A percentile compares a stretch with the other conserved stretches of the same genome.
Conservation (phyloP, 2,113 vertebrate species). For the Myiozetetes cayanensis region DNA sequence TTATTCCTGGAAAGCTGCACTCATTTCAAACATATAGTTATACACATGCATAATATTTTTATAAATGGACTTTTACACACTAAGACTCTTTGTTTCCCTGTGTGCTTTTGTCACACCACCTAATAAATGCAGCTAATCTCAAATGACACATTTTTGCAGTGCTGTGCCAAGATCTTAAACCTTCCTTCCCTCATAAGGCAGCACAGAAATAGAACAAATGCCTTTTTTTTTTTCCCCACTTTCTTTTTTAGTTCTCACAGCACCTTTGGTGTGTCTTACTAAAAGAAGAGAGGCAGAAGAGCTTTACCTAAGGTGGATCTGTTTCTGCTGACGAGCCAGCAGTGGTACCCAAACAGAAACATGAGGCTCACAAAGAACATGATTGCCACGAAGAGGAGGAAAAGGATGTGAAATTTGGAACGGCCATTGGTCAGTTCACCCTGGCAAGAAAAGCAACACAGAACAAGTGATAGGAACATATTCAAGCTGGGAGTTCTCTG, state of each 20-base stretch:
- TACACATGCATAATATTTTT: background rate
- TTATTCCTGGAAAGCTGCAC: background rate
- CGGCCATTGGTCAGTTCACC: slow-evolving; percentile 84
- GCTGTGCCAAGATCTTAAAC: background rate
- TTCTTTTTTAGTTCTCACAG: background rate
- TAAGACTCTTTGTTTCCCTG: background rate
- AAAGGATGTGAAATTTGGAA: slow-evolving; percentile 95
- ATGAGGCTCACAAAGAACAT: slow-evolving; percentile 98
- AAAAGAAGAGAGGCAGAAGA: background rate
- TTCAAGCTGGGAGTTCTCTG: background rate
- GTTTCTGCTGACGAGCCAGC: slow-evolving; percentile 95
- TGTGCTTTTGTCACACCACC: background rate
- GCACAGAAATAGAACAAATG: background rate
- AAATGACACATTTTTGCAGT: background rate
- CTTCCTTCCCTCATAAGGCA: background rate
- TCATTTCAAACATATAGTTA: background rate
- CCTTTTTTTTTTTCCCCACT: background rate
- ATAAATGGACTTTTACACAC: background rate
- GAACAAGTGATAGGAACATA: background rate
- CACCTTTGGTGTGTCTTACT: background rate
- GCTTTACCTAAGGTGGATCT: slow-evolving; percentile 93
- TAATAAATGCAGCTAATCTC: background rate
- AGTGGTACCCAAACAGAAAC: slow-evolving; percentile 97
- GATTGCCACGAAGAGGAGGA: slow-evolving; percentile 94
- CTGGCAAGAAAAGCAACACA: slow-evolving; percentile 71